Evolutionary conservation across 2,797 vertebrate species (phyloP).

Genomic region (Poeciliopsis gracilis): DNA sequence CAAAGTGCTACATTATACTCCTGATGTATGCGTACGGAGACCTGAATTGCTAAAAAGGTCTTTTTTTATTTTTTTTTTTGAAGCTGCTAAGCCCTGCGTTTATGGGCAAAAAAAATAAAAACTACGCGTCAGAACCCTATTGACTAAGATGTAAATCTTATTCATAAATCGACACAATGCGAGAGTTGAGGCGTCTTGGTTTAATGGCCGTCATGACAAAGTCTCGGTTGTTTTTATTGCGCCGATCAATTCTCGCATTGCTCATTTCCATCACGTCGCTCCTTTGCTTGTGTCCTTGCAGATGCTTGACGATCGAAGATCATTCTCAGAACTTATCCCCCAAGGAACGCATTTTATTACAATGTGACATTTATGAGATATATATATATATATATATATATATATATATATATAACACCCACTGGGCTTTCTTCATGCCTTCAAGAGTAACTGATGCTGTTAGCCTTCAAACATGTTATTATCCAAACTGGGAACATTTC

Average conservation of each 20-base stretch:
- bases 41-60: not conserved
- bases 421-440: not conserved
- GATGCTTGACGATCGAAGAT: conserved; percentile 4
- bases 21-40: not conserved
- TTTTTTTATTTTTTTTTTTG: not conserved
- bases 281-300: not conserved
- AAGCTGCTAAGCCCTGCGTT: not conserved
- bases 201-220: not conserved
- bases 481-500: not conserved
- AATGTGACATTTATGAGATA: not conserved
- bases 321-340: conserved; percentile 11
- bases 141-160: not conserved
- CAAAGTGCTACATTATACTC: conserved; percentile 25
- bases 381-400: not conserved
- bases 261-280: not conserved
- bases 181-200: not conserved
- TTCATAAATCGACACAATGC: not conserved
- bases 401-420: not conserved
- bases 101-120: not conserved
- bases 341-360: conserved; percentile 1
- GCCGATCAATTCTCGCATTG: not conserved
- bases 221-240: not conserved
- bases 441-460: not conserved
- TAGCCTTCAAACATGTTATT: not conserved
- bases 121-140: not conserved